Percentiles rank a stretch among this genome's conserved stretches.
phyloP scores from a whole-genome alignment of 2,888 invertebrate species.

The Mamestra brassicae region DNA sequence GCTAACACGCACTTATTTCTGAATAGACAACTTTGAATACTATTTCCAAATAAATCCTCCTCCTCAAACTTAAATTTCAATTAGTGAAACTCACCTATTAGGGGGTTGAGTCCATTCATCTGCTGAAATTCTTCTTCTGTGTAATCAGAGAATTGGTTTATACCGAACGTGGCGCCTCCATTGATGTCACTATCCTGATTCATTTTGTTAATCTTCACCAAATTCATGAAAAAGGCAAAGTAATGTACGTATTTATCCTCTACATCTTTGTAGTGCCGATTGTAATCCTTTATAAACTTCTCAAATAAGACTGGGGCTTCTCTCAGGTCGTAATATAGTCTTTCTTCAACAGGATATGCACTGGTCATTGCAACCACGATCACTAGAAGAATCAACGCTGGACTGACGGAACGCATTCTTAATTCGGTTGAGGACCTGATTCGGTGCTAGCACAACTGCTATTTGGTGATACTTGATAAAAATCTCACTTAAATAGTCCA shows the following conservation, averaged over 20 bases:
- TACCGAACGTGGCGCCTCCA: conserved; percentile 62
- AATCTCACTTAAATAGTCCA: conserved; percentile 11
- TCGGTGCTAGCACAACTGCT: conserved; percentile 26
- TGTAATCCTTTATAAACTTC: conserved; percentile 69
- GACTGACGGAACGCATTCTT: conserved; percentile 49
- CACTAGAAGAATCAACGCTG: conserved; percentile 40
- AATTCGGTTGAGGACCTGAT: conserved; percentile 22
- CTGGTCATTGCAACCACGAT: conserved; percentile 57
- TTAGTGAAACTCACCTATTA: background rate
- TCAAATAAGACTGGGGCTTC: conserved; percentile 69
- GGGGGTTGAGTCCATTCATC: conserved; percentile 49
- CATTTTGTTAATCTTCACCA: conserved; percentile 67
- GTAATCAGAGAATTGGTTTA: conserved; percentile 75
- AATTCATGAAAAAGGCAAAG: conserved; percentile 66
- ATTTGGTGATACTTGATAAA: background rate
- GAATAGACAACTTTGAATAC: no score
- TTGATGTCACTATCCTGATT: conserved; percentile 46
- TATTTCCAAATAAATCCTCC: no score
- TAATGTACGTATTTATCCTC: conserved; percentile 71
- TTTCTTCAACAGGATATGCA: conserved; percentile 26
- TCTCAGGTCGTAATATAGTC: conserved; percentile 64
- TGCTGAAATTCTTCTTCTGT: conserved; percentile 65
- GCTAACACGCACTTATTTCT: no score
- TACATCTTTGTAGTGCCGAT: conserved; percentile 72
- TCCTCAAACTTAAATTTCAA: no score